phyloP scores from a whole-genome alignment of 1,140 invertebrate genomes.

The Pogonognathellus flavescens region DNA sequence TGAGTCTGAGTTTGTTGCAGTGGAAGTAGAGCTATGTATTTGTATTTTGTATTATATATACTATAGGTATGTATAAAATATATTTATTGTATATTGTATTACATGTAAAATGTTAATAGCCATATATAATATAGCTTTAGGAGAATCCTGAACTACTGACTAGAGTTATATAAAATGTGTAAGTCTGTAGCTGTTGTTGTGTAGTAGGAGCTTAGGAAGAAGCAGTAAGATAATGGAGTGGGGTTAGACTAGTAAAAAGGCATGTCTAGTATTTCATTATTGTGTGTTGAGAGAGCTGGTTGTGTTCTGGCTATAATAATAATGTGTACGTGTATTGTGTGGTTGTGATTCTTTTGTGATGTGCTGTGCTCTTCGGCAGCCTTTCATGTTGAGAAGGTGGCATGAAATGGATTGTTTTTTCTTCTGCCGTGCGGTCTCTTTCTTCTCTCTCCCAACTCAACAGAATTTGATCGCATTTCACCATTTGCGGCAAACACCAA shows the following conservation, averaged over 20 bases:
- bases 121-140: no score
- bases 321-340: slow-evolving; percentile 22
- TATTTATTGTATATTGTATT: no score
- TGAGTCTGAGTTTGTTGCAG: no score
- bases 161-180: no score
- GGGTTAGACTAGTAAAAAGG: background rate
- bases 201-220: background rate
- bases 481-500: slow-evolving; percentile 59
- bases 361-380: slow-evolving; percentile 54
- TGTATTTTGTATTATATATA: no score
- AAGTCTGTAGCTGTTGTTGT: background rate
- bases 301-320: background rate
- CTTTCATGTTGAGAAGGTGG: slow-evolving; percentile 63
- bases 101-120: no score
- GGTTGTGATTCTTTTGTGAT: slow-evolving; percentile 22
- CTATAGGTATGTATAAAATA: no score
- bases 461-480: slow-evolving; percentile 64
- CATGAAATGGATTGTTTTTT: slow-evolving; percentile 57
- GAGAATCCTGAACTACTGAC: no score
- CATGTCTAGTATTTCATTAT: background rate
- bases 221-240: background rate
- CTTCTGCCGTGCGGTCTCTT: slow-evolving; percentile 43
- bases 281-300: background rate
- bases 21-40: no score
- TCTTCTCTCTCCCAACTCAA: slow-evolving; percentile 51